These are phyloP conservation scores for Agonopterix subpropinquella DNA, from an alignment of 2,888 invertebrate genomes.

Conservation along the genomic window DNA sequence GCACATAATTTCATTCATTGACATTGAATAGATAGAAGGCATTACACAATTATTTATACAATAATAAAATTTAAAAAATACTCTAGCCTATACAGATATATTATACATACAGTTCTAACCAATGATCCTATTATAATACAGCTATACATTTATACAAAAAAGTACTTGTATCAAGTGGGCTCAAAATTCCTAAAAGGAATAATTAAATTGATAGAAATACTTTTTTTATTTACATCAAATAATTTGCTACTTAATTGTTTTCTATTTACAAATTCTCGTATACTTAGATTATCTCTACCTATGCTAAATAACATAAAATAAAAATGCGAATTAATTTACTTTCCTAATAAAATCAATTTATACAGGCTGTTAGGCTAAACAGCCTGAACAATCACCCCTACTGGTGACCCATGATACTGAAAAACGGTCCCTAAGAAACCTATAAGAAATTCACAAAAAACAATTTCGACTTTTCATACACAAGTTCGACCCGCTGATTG, in stretches of 20 bases:
- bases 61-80: conserved; percentile 7
- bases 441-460: too few species aligned
- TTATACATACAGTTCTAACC: neutral
- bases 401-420: too few species aligned
- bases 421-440: too few species aligned
- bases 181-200: conserved; percentile 43
- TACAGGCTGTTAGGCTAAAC: too few species aligned
- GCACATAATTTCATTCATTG: conserved; percentile 52
- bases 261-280: neutral
- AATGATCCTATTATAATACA: neutral
- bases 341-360: too few species aligned
- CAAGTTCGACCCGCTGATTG: too few species aligned
- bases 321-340: too few species aligned
- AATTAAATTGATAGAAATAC: conserved; percentile 55
- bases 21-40: conserved; percentile 50
- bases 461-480: too few species aligned
- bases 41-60: conserved; percentile 8
- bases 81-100: neutral
- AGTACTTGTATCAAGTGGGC: conserved; percentile 64
- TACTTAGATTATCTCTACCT: neutral
- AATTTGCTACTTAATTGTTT: neutral
- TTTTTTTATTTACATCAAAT: conserved; percentile 32
- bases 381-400: too few species aligned
- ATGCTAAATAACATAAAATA: neutral
- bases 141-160: conserved; percentile 32